Evolutionary conservation across 2,888 invertebrate genomes (phyloP).

Genomic region (Lissocephala sabroskyi): DNA sequence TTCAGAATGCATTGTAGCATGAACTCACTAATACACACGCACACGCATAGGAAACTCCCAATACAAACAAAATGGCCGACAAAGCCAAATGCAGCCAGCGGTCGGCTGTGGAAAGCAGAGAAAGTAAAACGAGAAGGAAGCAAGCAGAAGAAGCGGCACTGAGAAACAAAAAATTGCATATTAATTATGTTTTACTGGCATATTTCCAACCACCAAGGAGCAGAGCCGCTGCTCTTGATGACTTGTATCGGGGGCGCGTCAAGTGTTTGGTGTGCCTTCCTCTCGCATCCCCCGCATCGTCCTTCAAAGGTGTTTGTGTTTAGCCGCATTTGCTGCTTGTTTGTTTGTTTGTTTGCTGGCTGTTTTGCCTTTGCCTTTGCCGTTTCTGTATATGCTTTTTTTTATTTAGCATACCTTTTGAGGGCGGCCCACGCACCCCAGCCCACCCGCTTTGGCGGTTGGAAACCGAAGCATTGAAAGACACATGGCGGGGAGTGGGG

Average conservation of each 20-base stretch:
- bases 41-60: conserved; percentile 2
- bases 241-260: conserved; percentile 52
- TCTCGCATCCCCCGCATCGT: conserved; percentile 31
- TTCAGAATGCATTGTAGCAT: conserved; percentile 57
- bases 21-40: conserved; percentile 32
- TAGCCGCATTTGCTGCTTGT: conserved; percentile 57
- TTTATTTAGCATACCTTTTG: conserved; percentile 59
- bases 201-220: conserved; percentile 32
- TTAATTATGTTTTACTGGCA: conserved; percentile 63
- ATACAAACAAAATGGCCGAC: conserved; percentile 50
- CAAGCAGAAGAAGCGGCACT: conserved; percentile 3
- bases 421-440: conserved; percentile 13
- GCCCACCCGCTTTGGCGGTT: neutral
- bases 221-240: conserved; percentile 21
- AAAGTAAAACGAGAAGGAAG: conserved; percentile 21
- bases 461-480: neutral
- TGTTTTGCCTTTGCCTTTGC: no score
- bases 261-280: conserved; percentile 35
- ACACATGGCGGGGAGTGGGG: conserved; percentile 10
- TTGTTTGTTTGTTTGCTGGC: neutral
- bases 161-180: conserved; percentile 53
- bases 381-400: no score
- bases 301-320: conserved; percentile 61
- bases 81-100: conserved; percentile 35
- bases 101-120: conserved; percentile 12